These are phyloP conservation scores for Phenganax marumi DNA, from an alignment of 92 coral and sea anemone genomes.

Conservation along the genomic window DNA sequence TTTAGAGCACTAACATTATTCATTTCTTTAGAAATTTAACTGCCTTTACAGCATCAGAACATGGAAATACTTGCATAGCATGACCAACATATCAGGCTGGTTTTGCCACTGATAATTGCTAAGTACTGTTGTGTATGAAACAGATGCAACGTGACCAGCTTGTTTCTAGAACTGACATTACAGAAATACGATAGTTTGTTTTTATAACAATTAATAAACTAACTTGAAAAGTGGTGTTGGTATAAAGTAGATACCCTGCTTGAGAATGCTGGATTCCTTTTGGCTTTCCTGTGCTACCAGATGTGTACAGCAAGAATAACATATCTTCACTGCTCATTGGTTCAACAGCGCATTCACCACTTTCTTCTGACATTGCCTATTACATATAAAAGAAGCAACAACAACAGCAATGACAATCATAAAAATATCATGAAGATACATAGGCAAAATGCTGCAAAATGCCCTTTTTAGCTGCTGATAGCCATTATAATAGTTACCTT, in stretches of 20 bases:
- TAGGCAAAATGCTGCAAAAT: not conserved
- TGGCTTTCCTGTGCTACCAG: constrained; percentile 98
- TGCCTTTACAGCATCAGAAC: too few species aligned
- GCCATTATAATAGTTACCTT: constrained; percentile 53
- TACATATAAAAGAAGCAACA: not conserved
- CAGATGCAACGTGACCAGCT: too few species aligned
- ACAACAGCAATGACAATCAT: not conserved
- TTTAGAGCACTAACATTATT: too few species aligned
- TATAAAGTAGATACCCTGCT: constrained; percentile 92
- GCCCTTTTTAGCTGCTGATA: not conserved
- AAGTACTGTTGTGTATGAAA: too few species aligned
- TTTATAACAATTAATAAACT: too few species aligned
- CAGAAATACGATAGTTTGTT: too few species aligned
- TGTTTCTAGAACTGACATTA: too few species aligned
- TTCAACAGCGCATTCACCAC: constrained; percentile 81
- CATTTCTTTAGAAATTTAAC: too few species aligned
- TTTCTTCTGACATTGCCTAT: constrained; percentile 90
- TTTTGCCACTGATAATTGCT: too few species aligned
- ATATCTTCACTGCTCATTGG: constrained; percentile 94
- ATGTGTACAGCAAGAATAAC: constrained; percentile 83
- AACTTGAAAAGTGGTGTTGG: constrained; percentile 86
- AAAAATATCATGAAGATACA: not conserved
- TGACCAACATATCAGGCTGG: too few species aligned
- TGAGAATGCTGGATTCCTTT: constrained; percentile 96
- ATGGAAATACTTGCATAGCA: too few species aligned